Percentiles rank a stretch among this genome's conserved stretches.
These are phyloP conservation scores for Pterocles burchelli DNA, from an alignment of 2,113 vertebrate genomes.

Conservation along the genomic window DNA sequence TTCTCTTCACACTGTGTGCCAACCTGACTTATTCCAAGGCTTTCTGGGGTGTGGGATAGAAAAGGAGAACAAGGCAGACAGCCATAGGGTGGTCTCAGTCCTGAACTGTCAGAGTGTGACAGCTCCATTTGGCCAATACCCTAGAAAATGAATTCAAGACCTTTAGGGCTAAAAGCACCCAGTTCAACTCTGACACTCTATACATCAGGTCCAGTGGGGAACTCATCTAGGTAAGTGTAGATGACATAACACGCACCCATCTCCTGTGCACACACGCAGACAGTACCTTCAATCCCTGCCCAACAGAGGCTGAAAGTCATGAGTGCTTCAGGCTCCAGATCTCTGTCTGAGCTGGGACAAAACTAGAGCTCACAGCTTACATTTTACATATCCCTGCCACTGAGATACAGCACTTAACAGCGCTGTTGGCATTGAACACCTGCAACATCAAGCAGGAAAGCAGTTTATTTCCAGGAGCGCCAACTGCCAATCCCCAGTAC, in stretches of 20 bases:
- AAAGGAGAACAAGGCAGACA: neutral
- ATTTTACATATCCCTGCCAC: neutral
- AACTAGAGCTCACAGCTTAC: neutral
- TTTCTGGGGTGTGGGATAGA: neutral
- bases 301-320: neutral
- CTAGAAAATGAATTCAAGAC: neutral
- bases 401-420: neutral
- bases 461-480: slow-evolving; percentile 10
- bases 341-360: neutral
- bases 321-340: neutral
- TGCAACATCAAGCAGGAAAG: neutral
- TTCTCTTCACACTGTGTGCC: neutral
- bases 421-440: neutral
- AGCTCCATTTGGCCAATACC: neutral
- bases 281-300: neutral
- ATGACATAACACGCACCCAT: too few species aligned
- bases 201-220: neutral
- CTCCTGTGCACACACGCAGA: neutral
- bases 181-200: neutral
- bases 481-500: neutral
- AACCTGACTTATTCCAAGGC: neutral
- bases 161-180: neutral
- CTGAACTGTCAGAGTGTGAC: neutral
- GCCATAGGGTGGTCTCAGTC: neutral
- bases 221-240: neutral